These are phyloP conservation scores for Cetoscarus ocellatus DNA, from an alignment of 2,797 vertebrate species.

Conservation along the genomic window DNA sequence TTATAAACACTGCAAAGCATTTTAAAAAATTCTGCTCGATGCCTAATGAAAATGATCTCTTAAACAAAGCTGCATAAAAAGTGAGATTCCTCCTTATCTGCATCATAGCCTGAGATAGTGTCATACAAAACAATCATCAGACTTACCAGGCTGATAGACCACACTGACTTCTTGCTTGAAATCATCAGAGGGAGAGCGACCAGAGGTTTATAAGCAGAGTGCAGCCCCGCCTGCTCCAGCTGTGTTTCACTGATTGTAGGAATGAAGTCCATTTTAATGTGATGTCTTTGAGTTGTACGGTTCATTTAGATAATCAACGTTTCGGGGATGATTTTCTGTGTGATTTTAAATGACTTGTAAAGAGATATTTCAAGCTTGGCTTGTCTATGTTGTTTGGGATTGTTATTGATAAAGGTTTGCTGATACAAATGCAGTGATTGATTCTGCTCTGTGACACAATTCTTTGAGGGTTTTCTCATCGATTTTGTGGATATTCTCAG, in stretches of 20 bases:
- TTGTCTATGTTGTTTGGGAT: too few relatives aligned
- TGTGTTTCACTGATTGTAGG: conserved; percentile 22
- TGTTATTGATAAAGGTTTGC: too few relatives aligned
- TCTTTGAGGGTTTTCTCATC: too few relatives aligned
- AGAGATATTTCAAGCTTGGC: too few relatives aligned
- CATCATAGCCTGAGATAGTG: not conserved
- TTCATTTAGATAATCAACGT: not conserved
- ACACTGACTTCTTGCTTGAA: conserved; percentile 52
- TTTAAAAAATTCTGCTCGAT: not conserved
- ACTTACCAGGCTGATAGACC: conserved; percentile 69
- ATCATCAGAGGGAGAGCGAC: conserved; percentile 39
- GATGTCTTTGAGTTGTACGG: not conserved
- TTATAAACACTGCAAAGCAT: not conserved
- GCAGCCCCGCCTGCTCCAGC: conserved; percentile 70
- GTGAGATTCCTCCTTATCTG: not conserved
- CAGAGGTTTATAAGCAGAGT: conserved; percentile 67
- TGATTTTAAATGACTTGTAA: too few relatives aligned
- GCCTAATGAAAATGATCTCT: not conserved
- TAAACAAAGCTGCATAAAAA: not conserved
- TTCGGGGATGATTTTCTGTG: not conserved
- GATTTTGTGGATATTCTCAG: too few relatives aligned
- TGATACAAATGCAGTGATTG: too few relatives aligned
- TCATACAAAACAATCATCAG: conserved; percentile 13
- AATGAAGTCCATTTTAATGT: not conserved
- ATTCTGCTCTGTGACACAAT: too few relatives aligned